Conservation (phyloP, 2,113 vertebrate genomes). For the Onychostoma macrolepis region DNA sequence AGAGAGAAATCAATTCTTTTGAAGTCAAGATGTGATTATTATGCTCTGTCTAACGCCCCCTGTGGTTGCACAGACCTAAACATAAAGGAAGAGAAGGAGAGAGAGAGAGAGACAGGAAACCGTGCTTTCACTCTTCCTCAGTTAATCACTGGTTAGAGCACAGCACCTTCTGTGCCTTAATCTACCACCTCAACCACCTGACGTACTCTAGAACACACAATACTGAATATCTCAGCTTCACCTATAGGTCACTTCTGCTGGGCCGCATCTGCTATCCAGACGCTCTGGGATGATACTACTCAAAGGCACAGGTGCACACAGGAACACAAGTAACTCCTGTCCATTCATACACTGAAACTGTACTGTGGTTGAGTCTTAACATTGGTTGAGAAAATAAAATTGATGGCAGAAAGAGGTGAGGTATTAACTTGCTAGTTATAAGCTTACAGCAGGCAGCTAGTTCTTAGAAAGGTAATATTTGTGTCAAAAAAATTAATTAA, state of each 20-base stretch:
- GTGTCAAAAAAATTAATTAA: neutral
- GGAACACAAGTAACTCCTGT: constrained; percentile 18
- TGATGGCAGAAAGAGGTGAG: neutral
- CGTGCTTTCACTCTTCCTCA: neutral
- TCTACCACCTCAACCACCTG: constrained; percentile 9
- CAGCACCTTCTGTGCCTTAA: neutral
- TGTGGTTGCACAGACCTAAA: neutral
- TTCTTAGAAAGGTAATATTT: neutral
- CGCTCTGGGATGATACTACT: neutral
- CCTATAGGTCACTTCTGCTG: neutral
- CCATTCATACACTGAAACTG: neutral
- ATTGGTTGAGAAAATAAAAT: neutral
- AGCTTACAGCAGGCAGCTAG: neutral
- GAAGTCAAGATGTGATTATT: neutral
- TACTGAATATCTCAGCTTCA: constrained; percentile 17
- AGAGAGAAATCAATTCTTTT: constrained; percentile 6
- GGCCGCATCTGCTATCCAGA: constrained; percentile 1
- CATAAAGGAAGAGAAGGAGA: neutral
- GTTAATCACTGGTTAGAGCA: constrained; percentile 13
- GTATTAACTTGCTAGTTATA: neutral
- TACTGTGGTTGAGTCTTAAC: neutral
- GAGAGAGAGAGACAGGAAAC: neutral
- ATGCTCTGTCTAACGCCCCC: neutral
- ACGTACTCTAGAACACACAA: neutral
- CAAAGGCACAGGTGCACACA: constrained; percentile 37